Conservation (phyloP, 2,113 vertebrate genomes). For the Himantopus leucocephalus region DNA sequence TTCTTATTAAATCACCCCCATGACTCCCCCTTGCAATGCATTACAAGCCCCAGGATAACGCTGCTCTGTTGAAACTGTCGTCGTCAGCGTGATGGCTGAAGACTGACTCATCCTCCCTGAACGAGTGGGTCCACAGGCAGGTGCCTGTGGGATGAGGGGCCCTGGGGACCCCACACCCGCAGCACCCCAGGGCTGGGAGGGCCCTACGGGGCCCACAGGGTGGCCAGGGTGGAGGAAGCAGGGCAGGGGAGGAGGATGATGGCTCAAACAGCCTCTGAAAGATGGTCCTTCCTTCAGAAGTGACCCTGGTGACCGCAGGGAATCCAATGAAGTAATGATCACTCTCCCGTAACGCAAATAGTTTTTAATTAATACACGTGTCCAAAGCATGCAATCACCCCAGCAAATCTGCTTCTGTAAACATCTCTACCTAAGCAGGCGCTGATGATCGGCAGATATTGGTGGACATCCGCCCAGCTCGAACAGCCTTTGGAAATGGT, state of each 20-base stretch:
- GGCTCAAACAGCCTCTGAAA: background rate
- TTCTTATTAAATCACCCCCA: background rate
- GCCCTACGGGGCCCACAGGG: rapidly evolving
- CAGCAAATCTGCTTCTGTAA: background rate
- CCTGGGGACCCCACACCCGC: background rate
- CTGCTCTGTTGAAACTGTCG: background rate
- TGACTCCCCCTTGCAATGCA: background rate
- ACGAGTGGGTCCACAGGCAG: rapidly evolving
- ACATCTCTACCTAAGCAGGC: background rate
- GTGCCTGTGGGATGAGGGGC: background rate
- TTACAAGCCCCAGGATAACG: rapidly evolving
- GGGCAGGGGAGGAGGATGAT: background rate
- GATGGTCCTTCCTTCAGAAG: background rate
- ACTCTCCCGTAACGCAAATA: rapidly evolving
- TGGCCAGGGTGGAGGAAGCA: rapidly evolving
- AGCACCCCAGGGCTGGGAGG: background rate
- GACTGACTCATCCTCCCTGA: background rate
- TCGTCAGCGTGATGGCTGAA: background rate
- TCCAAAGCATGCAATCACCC: background rate
- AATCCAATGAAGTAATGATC: background rate
- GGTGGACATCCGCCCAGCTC: rapidly evolving
- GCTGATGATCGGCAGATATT: rapidly evolving
- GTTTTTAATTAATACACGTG: rapidly evolving
- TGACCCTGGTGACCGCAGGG: rapidly evolving
- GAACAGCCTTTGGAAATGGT: background rate